phyloP scores from a whole-genome alignment of 1,140 invertebrate genomes.

The Rhopalosiphum padi region DNA sequence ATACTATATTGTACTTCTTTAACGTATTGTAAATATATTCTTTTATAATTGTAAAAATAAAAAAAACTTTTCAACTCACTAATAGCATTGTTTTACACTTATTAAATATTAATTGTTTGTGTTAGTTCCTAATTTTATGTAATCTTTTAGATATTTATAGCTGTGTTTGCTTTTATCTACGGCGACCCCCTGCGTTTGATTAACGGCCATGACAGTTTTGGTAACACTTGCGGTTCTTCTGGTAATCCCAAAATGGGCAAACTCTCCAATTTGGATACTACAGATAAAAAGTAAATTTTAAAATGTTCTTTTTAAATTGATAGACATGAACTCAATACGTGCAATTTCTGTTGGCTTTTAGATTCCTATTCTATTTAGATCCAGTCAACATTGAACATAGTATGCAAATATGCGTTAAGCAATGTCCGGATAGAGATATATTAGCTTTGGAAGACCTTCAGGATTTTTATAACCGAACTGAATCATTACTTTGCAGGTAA shows the following conservation, averaged over 20 bases:
- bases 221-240: slow-evolving; percentile 91
- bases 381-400: slow-evolving; percentile 77
- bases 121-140: neutral
- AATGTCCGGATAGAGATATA: slow-evolving; percentile 79
- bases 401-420: slow-evolving; percentile 87
- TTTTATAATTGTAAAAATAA: too few relatives aligned
- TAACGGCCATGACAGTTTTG: slow-evolving; percentile 94
- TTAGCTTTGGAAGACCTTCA: slow-evolving; percentile 73
- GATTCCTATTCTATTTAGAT: slow-evolving; percentile 85
- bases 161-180: slow-evolving; percentile 86
- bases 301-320: neutral
- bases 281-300: slow-evolving; percentile 72
- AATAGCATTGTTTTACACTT: neutral
- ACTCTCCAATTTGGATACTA: slow-evolving; percentile 81
- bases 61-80: neutral
- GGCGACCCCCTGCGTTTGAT: slow-evolving; percentile 86
- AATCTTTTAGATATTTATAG: slow-evolving; percentile 77
- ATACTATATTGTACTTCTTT: too few relatives aligned
- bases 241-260: slow-evolving; percentile 77
- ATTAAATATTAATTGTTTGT: slow-evolving; percentile 1
- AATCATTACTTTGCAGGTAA: slow-evolving; percentile 74
- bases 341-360: slow-evolving; percentile 60
- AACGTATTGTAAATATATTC: too few relatives aligned
- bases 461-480: slow-evolving; percentile 76
- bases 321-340: neutral